phyloP scores from a whole-genome alignment of 2,888 invertebrate genomes.

The Orthonychiurus folsomi region DNA sequence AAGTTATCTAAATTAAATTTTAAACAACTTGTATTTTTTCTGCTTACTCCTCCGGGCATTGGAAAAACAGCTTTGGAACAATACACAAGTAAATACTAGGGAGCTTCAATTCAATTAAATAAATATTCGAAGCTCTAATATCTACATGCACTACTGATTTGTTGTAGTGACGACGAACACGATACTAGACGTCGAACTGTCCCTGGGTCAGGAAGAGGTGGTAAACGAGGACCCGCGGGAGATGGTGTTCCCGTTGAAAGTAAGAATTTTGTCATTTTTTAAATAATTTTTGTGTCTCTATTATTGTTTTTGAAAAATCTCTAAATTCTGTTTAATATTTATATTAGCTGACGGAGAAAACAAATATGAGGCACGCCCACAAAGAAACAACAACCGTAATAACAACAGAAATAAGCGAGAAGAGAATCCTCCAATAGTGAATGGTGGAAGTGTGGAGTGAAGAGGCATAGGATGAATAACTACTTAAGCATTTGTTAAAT shows the following conservation, averaged over 20 bases:
- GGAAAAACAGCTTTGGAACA: no score
- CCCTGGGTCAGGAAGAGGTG: conserved; percentile 27
- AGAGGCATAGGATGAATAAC: neutral
- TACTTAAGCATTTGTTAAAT: neutral
- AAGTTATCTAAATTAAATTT: no score
- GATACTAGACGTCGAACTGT: conserved; percentile 30
- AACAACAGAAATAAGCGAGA: conserved; percentile 7
- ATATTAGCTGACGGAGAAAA: neutral
- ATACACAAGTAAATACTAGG: no score
- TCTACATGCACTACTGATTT: neutral
- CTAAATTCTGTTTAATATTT: neutral
- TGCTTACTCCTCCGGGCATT: no score
- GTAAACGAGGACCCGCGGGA: conserved; percentile 32
- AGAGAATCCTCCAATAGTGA: conserved; percentile 7
- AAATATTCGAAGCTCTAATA: no score
- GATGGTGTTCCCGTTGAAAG: conserved; percentile 35
- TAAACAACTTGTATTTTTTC: no score
- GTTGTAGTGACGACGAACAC: conserved; percentile 15
- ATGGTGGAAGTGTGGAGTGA: conserved; percentile 2
- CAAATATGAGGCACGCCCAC: conserved; percentile 4
- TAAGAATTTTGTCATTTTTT: no score
- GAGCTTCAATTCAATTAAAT: no score
- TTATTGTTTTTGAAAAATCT: no score
- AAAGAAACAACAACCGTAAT: conserved; percentile 5
- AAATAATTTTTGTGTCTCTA: neutral